Conservation (phyloP, 2,113 vertebrate species). For the Glaucidium brasilianum region DNA sequence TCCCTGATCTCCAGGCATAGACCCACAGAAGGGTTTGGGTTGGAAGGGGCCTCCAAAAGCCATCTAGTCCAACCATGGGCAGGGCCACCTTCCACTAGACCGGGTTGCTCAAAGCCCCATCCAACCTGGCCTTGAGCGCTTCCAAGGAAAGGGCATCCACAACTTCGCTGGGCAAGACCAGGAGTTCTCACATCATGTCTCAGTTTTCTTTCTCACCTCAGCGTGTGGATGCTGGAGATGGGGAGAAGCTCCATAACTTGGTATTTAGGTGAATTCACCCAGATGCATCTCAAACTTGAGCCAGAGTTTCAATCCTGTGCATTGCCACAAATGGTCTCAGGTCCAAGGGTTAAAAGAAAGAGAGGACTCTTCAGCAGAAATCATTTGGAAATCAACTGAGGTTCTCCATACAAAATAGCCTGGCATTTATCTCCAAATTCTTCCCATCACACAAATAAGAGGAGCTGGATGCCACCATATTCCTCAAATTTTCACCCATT, state of each 20-base stretch:
- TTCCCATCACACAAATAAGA: neutral
- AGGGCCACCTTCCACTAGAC: neutral
- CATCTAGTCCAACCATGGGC: neutral
- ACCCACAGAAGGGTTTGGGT: neutral
- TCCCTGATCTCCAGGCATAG: neutral
- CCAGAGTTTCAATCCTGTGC: neutral
- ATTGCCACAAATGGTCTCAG: neutral
- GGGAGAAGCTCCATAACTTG: neutral
- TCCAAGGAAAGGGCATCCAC: too few relatives aligned
- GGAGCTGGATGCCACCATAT: neutral
- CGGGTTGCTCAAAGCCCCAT: neutral
- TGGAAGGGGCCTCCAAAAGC: neutral
- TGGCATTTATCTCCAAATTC: neutral
- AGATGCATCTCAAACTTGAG: neutral
- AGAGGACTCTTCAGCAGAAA: neutral
- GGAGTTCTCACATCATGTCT: neutral
- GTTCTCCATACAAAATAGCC: neutral
- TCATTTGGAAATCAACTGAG: neutral
- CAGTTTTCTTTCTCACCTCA: neutral
- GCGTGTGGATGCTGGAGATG: neutral
- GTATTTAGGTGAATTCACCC: neutral
- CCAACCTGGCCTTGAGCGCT: neutral
- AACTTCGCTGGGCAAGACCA: neutral
- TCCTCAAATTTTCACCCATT: neutral
- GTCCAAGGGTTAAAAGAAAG: neutral